phyloP scores from a whole-genome alignment of 2,113 vertebrate species.

The Epinephelus lanceolatus region DNA sequence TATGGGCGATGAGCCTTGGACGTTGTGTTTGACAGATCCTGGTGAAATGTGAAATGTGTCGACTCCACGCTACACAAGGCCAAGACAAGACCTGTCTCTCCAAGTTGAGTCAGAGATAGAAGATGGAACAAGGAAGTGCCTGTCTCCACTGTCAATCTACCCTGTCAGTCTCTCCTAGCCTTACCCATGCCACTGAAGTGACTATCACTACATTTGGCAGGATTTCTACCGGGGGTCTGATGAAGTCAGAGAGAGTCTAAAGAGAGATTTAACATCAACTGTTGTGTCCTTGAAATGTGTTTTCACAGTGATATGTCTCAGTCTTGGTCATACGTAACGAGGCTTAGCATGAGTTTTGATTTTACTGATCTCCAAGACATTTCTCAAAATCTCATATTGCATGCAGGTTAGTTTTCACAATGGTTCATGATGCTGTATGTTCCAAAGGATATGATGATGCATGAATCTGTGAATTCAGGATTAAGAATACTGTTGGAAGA shows the following conservation, averaged over 20 bases:
- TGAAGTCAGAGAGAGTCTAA: slow-evolving; percentile 36
- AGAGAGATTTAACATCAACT: slow-evolving; percentile 20
- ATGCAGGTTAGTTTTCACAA: slow-evolving; percentile 21
- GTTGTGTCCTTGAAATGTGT: slow-evolving; percentile 28
- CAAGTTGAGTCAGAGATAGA: slow-evolving; percentile 46
- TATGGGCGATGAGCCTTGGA: slow-evolving; percentile 40
- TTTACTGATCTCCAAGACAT: slow-evolving; percentile 34
- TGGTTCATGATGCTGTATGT: slow-evolving; percentile 10
- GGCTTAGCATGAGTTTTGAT: slow-evolving; percentile 25
- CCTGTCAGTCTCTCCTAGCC: slow-evolving; percentile 51
- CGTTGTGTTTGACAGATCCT: slow-evolving; percentile 60
- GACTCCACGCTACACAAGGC: slow-evolving; percentile 53
- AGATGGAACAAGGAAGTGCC: slow-evolving; percentile 65
- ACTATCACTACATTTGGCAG: slow-evolving; percentile 48
- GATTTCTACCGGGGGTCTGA: slow-evolving; percentile 24
- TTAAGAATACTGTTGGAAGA: slow-evolving; percentile 69
- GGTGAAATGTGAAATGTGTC: slow-evolving; percentile 65
- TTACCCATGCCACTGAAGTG: slow-evolving; percentile 35
- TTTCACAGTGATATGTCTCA: slow-evolving; percentile 26
- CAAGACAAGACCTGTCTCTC: slow-evolving; percentile 59
- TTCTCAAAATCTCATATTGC: slow-evolving; percentile 15
- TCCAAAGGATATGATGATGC: slow-evolving; percentile 61
- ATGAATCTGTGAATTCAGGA: slow-evolving; percentile 68
- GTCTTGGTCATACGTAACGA: slow-evolving; percentile 2
- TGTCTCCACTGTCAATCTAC: slow-evolving; percentile 66